phyloP scores from a whole-genome alignment of 2,888 invertebrate genomes.

The Protodeltote pygarga region DNA sequence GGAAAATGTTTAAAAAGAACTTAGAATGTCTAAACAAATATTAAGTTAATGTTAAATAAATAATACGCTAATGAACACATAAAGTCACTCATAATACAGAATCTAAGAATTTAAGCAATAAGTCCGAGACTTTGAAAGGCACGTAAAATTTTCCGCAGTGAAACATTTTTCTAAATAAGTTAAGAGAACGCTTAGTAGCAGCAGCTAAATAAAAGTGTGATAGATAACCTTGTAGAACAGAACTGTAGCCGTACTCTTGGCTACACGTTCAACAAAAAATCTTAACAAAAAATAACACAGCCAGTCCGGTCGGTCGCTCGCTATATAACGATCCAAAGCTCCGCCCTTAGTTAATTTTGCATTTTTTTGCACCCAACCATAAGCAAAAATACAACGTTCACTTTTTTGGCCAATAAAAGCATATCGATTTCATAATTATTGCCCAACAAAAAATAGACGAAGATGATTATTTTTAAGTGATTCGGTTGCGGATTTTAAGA shows the following conservation, averaged over 20 bases:
- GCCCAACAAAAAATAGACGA: conserved; percentile 28
- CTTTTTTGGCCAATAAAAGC: conserved; percentile 51
- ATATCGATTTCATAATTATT: conserved; percentile 66
- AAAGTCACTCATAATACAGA: too few relatives aligned
- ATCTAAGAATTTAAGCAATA: conserved; percentile 1
- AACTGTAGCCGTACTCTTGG: conserved; percentile 72
- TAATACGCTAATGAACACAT: too few relatives aligned
- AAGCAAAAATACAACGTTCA: conserved; percentile 56
- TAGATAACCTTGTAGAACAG: conserved; percentile 77
- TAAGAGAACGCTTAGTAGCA: conserved; percentile 69
- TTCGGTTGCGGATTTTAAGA: conserved; percentile 43
- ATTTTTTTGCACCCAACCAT: conserved; percentile 62
- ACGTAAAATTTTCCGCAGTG: conserved; percentile 54
- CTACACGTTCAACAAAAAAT: conserved; percentile 74
- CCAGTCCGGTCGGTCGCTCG: conserved; percentile 69
- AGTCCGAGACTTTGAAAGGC: conserved; percentile 25
- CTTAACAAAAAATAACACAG: conserved; percentile 73
- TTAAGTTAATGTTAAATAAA: too few relatives aligned
- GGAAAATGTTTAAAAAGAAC: background rate
- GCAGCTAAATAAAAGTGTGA: conserved; percentile 62
- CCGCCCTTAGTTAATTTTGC: conserved; percentile 73
- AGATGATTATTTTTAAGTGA: conserved; percentile 33
- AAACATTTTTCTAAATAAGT: conserved; percentile 66
- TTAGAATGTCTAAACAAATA: too few relatives aligned
- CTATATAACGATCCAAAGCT: conserved; percentile 78